Base-by-base conservation (phyloP, 2,888 invertebrate species). In the Papilio gigon region DNA sequence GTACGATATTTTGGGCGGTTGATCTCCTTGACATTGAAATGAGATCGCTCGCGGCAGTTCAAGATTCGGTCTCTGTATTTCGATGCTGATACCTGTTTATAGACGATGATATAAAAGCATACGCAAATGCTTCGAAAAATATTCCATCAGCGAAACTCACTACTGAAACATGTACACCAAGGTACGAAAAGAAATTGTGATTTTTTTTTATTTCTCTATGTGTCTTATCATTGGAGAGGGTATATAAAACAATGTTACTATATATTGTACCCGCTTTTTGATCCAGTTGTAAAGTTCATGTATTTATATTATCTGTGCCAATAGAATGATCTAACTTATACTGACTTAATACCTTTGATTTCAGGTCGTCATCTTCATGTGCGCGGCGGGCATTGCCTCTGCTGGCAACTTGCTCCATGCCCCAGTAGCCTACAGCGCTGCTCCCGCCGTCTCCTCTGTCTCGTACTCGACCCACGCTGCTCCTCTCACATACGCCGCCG, bases 361-460 rank as follows among this genome's bases (percentile, higher is more conserved):
- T 20, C 77, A 90, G 93, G 86, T 94, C 74, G 80, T 94, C 74
- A 84, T 93, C 67, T 84, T 95, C 79, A 87, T 93, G 80, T 92
- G 94, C 81, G 87, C 92, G 77, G 91, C 94, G 85, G 93, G 94
- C 77, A 89, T 93, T 73, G 94, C 93, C 78, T 93, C 92, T 80
- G 95, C 94, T 68, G 95, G 95, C 73, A 81, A 92, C 76, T 81
- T 94, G 20, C 82, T 88, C 37, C 88, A 90, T 70, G 86, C 87
- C 40, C 87, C 87, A 9, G 82, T 89, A 37, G 84, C 89, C 11
- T 93, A 93, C 85, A 88, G 89, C 67, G 92, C 94, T 65, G 93
- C 93, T 70, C 92, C 93, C 61, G 89, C 91, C 67, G 93, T 93
- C 4, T 75, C 84, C 30, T 77, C 78, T 4, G 74, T 78, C 58